These are phyloP conservation scores for Alauda arvensis DNA, from an alignment of 2,797 vertebrate species.

Conservation along the genomic window DNA sequence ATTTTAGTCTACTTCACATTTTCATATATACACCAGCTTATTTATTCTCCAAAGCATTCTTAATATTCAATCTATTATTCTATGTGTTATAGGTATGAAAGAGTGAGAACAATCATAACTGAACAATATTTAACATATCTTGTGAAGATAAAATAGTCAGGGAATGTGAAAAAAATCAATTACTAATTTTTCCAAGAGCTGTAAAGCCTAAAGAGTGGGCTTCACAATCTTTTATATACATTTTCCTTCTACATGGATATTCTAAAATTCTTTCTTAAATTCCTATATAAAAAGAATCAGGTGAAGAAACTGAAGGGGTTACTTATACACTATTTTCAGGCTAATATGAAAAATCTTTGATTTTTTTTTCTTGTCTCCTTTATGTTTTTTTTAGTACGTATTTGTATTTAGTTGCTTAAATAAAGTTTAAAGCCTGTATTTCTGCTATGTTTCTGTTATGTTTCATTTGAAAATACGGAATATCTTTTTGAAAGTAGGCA, in stretches of 20 bases:
- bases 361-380: background rate
- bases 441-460: background rate
- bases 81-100: background rate
- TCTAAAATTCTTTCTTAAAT: background rate
- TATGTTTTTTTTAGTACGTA: background rate
- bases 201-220: background rate
- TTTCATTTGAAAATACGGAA: background rate
- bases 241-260: background rate
- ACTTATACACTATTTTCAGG: background rate
- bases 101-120: background rate
- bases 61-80: background rate
- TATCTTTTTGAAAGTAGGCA: background rate
- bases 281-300: background rate
- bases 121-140: background rate
- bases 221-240: background rate
- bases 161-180: background rate
- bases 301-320: background rate
- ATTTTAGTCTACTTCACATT: background rate
- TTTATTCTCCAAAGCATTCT: background rate
- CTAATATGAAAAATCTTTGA: background rate
- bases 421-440: background rate
- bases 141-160: background rate
- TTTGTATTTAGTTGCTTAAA: background rate
- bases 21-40: background rate
- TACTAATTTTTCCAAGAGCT: background rate